These are phyloP conservation scores for Microtus ochrogaster DNA, from an alignment of 2,113 vertebrate species.

Conservation along the genomic window DNA sequence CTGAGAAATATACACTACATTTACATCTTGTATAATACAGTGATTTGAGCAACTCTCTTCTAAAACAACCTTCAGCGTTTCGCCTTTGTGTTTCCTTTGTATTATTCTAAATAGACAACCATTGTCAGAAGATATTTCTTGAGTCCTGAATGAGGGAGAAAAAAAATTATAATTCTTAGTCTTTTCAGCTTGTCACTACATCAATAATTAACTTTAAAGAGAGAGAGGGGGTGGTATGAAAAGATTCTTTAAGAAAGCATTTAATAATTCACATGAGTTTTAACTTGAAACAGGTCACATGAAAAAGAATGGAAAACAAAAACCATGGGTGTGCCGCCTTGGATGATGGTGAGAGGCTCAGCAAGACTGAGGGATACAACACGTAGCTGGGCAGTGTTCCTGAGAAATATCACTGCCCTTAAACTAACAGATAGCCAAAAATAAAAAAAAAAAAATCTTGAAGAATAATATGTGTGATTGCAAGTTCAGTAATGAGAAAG, in stretches of 20 bases:
- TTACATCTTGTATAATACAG: conserved; percentile 78
- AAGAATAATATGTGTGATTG: conserved; percentile 49
- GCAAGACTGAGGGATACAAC: conserved; percentile 56
- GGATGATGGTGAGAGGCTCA: conserved; percentile 43
- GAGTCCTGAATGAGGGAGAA: conserved; percentile 70
- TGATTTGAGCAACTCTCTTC: conserved; percentile 80
- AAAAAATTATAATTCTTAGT: conserved; percentile 78
- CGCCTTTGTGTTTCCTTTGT: conserved; percentile 81
- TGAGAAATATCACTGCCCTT: conserved; percentile 47
- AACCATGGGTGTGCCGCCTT: conserved; percentile 66
- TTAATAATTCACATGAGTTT: conserved; percentile 88
- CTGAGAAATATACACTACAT: conserved; percentile 78
- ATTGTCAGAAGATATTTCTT: conserved; percentile 82
- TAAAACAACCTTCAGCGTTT: conserved; percentile 77
- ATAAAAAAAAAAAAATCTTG: conserved; percentile 23
- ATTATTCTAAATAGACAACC: conserved; percentile 81
- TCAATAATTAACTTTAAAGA: conserved; percentile 85
- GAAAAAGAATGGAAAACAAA: conserved; percentile 83
- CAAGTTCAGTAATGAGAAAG: conserved; percentile 65
- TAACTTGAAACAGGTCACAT: conserved; percentile 85
- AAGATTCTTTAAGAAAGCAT: conserved; percentile 86
- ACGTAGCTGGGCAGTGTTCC: conserved; percentile 50
- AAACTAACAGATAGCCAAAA: conserved; percentile 54
- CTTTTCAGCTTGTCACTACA: conserved; percentile 85
- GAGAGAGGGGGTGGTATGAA: conserved; percentile 79